Evolutionary conservation across 2,113 vertebrate species (phyloP).

Genomic region (Phrynocephalus versicolor): DNA sequence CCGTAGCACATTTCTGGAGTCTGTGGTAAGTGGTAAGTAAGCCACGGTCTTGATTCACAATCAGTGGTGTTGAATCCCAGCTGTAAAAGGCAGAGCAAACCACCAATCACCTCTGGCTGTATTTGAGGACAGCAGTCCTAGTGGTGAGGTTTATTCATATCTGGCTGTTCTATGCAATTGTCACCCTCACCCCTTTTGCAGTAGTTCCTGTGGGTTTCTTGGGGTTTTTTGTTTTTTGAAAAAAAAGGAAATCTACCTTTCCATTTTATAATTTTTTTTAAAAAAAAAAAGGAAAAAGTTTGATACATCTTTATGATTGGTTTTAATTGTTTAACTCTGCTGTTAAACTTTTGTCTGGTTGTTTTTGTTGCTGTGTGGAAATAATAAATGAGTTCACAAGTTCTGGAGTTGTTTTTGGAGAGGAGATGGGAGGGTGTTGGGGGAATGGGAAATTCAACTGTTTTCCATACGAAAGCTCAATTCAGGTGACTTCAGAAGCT

Average conservation of each 20-base stretch:
- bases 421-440: too few species aligned
- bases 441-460: neutral
- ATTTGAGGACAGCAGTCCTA: neutral
- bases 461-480: neutral
- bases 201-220: conserved; percentile 9
- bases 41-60: neutral
- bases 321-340: conserved; percentile 14
- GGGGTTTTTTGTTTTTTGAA: too few species aligned
- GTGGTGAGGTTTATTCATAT: neutral
- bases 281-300: neutral
- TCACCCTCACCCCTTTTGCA: neutral
- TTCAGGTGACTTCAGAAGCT: neutral
- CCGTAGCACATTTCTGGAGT: neutral
- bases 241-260: neutral
- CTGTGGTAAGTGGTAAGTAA: neutral
- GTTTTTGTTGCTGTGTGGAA: conserved; percentile 23
- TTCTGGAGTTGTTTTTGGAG: neutral
- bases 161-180: conserved; percentile 25
- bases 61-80: neutral
- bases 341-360: neutral
- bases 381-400: neutral
- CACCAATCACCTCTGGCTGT: neutral
- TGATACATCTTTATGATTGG: conserved; percentile 12
- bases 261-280: conserved; percentile 28
- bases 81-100: neutral